Evolutionary conservation across 2,888 invertebrate genomes (phyloP).

Genomic region (Tortricodes alternella): DNA sequence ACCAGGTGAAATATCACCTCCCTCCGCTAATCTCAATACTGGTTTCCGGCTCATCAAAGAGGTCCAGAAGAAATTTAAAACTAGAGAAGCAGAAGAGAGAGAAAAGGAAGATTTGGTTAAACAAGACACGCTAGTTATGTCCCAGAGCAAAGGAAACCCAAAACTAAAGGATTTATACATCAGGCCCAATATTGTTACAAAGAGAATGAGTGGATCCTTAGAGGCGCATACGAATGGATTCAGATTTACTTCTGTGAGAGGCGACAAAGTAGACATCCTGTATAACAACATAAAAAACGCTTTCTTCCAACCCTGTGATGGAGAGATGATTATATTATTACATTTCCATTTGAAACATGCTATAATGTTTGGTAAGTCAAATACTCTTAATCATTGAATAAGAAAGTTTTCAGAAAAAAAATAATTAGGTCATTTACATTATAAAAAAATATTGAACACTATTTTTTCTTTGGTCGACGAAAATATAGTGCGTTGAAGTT

Average conservation of each 20-base stretch:
- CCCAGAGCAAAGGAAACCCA: slow-evolving; percentile 98
- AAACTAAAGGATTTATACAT: slow-evolving; percentile 98
- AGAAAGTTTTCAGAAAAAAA: too few species aligned
- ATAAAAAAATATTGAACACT: too few species aligned
- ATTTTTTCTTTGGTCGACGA: too few species aligned
- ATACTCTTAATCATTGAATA: too few species aligned
- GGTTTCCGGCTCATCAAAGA: slow-evolving; percentile 99
- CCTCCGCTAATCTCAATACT: slow-evolving; percentile 97
- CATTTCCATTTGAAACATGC: slow-evolving; percentile 99
- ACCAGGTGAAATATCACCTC: slow-evolving; percentile 96
- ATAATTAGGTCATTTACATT: too few species aligned
- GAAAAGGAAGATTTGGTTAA: slow-evolving; percentile 99
- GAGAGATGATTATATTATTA: slow-evolving; percentile 99
- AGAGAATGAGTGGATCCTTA: slow-evolving; percentile 95
- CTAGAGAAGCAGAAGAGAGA: slow-evolving; percentile 98
- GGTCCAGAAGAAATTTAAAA: slow-evolving; percentile 99
- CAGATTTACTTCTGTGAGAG: slow-evolving; percentile 98
- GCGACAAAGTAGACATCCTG: slow-evolving; percentile 99
- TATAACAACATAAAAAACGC: slow-evolving; percentile 99
- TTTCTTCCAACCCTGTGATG: slow-evolving; percentile 99
- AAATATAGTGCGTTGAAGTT: too few species aligned
- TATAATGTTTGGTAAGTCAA: slow-evolving; percentile 95
- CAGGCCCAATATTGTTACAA: slow-evolving; percentile 98
- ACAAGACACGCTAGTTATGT: slow-evolving; percentile 97
- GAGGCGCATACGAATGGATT: slow-evolving; percentile 99